Percentiles rank a stretch among this genome's conserved stretches.
These are phyloP conservation scores for Leucoraja erinaceus DNA, from an alignment of 2,113 vertebrate genomes.

Conservation along the genomic window DNA sequence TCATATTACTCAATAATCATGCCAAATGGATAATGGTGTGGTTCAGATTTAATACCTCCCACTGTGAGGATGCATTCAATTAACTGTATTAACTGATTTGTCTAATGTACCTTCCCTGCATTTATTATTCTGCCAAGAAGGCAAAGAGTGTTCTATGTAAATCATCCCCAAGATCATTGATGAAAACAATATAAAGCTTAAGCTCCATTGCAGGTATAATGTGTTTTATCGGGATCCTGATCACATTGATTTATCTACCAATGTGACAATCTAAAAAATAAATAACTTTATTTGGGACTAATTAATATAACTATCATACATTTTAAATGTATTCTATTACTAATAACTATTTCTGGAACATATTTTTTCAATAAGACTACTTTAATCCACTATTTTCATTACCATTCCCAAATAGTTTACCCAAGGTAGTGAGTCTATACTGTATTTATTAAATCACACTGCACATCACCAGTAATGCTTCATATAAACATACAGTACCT, in stretches of 20 bases:
- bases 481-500: background rate
- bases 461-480: background rate
- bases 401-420: background rate
- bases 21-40: background rate
- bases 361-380: background rate
- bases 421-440: background rate
- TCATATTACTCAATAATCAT: background rate
- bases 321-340: background rate
- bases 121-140: too few relatives aligned
- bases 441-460: background rate
- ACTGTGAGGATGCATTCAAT: background rate
- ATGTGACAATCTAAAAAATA: too few relatives aligned
- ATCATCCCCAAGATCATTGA: too few relatives aligned
- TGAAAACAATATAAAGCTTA: background rate
- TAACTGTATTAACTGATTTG: background rate
- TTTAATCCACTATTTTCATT: background rate
- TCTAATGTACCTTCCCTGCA: background rate
- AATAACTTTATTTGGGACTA: too few relatives aligned
- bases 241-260: background rate
- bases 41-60: background rate
- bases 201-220: background rate
- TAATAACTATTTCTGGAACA: background rate
- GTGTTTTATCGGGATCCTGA: background rate
- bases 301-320: background rate
- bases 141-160: too few relatives aligned